Evolutionary conservation across 2,113 vertebrate genomes (phyloP).

Genomic region (Myrmecophaga tridactyla): DNA sequence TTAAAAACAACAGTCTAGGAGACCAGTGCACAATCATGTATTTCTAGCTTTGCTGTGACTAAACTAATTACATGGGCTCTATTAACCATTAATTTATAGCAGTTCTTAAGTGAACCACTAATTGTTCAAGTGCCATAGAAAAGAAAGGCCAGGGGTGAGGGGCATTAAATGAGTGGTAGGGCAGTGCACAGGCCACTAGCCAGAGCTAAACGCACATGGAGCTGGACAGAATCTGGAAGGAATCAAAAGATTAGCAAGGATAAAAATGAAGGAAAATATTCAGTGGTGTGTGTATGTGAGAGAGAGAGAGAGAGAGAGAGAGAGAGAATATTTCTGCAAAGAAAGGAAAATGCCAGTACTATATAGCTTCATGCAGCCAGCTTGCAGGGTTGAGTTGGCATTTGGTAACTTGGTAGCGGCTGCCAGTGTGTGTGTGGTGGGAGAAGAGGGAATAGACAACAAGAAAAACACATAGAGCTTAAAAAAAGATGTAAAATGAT

Average conservation of each 20-base stretch:
- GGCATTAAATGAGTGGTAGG: not conserved
- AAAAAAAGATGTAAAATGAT: conserved; percentile 86
- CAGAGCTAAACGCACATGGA: accelerated
- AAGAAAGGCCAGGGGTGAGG: not conserved
- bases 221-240: not conserved
- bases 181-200: not conserved
- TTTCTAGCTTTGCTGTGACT: conserved; percentile 44
- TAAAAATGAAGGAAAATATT: not conserved
- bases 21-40: not conserved
- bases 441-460: conserved; percentile 83
- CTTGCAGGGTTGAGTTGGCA: conserved; percentile 86
- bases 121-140: not conserved
- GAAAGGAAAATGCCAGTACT: conserved; percentile 81
- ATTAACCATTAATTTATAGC: not conserved
- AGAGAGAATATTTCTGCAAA: conserved; percentile 73
- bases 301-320: not conserved
- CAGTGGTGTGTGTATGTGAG: not conserved
- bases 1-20: not conserved
- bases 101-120: conserved; percentile 10
- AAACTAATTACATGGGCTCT: accelerated
- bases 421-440: conserved; percentile 85
- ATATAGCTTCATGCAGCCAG: conserved; percentile 79
- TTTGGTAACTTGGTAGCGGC: conserved; percentile 81
- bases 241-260: not conserved
- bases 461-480: conserved; percentile 83